Evolutionary conservation across 2,113 vertebrate genomes (phyloP), one percentile per base, ranked within the genome.

Genomic region (Oryctolagus cuniculus): DNA sequence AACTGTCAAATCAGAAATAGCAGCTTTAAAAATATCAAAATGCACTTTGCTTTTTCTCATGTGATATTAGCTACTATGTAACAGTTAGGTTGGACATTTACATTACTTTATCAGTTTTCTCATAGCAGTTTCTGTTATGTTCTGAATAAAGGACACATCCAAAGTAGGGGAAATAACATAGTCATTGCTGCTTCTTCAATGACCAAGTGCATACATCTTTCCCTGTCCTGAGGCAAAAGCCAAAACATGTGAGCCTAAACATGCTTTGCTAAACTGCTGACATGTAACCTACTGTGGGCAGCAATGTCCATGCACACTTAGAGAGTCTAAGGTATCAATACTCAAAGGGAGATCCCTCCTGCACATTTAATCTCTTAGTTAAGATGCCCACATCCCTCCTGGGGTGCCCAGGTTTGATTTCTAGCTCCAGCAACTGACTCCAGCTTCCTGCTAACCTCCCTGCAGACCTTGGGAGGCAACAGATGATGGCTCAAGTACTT

Each of bases 1-100:
- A 94, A 90, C 25, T 94, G 85, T 93, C 89, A 93, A 74, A 91
- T 94, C 70, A 86, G 93, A 91, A 91, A 96, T 80, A 96, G 93
- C n/a, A 87, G 3, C 36, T 86, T 96, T 88, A 86, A 96, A 95
- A 94, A 90, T 36, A 93, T 74, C 74, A 89, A 87, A 78, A 82
- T 80, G 25, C 72, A 63, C 58, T 63, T 84, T 83, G 75, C 19
- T 89, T 87, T 84, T 91, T 87, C 64, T 84, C 67, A 29, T 70
- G 61, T 64, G 85, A 91, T 87, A 74, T 69, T 82, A 84, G 36
- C 70, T 51, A 6, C 79, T 38, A 58, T 72, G n/a, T 64, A 95
- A 93, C 75, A 93, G 44, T 89, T 58, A 91, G 61, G 64, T 73
- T 87, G 73, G 95, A 82, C n/a, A 92, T 44, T 92, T 88, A 93